Percentiles rank a stretch among this genome's conserved stretches.
These are phyloP conservation scores for Euwallacea similis DNA, from an alignment of 1,140 invertebrate species.

Conservation along the genomic window DNA sequence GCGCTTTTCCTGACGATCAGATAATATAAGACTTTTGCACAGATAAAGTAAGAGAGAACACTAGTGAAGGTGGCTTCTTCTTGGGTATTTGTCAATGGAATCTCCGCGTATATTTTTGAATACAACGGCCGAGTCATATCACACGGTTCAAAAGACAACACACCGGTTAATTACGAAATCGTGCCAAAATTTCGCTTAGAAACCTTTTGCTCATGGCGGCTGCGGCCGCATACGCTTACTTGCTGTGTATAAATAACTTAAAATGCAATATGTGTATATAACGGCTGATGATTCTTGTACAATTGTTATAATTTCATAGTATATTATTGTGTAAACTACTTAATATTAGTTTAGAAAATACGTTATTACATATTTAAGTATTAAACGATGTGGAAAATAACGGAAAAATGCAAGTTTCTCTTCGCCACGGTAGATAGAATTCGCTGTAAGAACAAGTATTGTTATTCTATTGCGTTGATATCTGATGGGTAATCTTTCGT, in stretches of 20 bases:
- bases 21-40: conserved; percentile 42
- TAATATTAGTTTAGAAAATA: conserved; percentile 44
- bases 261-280: conserved; percentile 54
- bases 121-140: conserved; percentile 29
- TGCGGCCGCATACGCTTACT: conserved; percentile 50
- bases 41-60: conserved; percentile 45
- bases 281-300: conserved; percentile 52
- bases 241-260: conserved; percentile 52
- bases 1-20: conserved; percentile 31
- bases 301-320: conserved; percentile 55
- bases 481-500: conserved; percentile 7
- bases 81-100: conserved; percentile 27
- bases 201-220: conserved; percentile 51
- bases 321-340: conserved; percentile 49
- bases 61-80: conserved; percentile 41
- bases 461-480: conserved; percentile 9
- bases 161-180: conserved; percentile 39
- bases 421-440: conserved; percentile 19
- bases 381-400: conserved; percentile 34
- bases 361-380: conserved; percentile 46
- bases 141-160: conserved; percentile 24
- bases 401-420: conserved; percentile 38
- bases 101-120: conserved; percentile 31
- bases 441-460: conserved; percentile 18
- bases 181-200: conserved; percentile 53